phyloP scores from a whole-genome alignment of 2,113 vertebrate genomes.

The Myrmecophaga tridactyla region DNA sequence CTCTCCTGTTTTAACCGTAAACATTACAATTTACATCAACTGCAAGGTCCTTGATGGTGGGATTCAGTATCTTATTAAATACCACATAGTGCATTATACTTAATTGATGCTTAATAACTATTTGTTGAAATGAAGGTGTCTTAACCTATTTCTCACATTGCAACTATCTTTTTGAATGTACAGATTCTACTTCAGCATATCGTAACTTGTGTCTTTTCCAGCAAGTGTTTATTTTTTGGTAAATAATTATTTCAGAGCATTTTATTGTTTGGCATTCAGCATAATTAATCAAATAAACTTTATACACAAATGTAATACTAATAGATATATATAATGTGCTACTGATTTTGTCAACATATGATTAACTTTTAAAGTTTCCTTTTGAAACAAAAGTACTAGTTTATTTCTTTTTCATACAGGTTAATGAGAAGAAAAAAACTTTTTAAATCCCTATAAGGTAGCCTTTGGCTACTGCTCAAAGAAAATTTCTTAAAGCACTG shows the following conservation, averaged over 20 bases:
- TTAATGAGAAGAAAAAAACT: conserved; percentile 11
- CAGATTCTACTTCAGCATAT: neutral
- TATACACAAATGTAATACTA: neutral
- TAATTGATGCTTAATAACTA: neutral
- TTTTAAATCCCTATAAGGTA: neutral
- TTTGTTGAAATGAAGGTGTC: conserved; percentile 41
- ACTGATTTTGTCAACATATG: conserved; percentile 27
- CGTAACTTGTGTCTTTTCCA: conserved; percentile 20
- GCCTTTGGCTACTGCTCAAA: neutral
- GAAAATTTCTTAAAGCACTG: conserved; percentile 31
- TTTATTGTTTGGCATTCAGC: conserved; percentile 15
- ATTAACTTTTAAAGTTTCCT: conserved; percentile 39
- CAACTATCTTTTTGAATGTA: conserved; percentile 46
- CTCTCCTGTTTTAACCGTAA: conserved; percentile 52
- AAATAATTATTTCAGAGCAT: conserved; percentile 41
- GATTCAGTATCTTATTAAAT: conserved; percentile 5
- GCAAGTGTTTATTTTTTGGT: conserved; percentile 35
- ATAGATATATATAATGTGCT: neutral
- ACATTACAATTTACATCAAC: conserved; percentile 26
- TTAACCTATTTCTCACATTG: conserved; percentile 44
- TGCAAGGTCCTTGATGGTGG: neutral
- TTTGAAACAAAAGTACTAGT: too few species aligned
- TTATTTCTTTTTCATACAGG: neutral
- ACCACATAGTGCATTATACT: neutral
- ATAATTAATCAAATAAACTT: conserved; percentile 20